phyloP scores from a whole-genome alignment of 2,113 vertebrate genomes.

The Gorsachius goisagi region DNA sequence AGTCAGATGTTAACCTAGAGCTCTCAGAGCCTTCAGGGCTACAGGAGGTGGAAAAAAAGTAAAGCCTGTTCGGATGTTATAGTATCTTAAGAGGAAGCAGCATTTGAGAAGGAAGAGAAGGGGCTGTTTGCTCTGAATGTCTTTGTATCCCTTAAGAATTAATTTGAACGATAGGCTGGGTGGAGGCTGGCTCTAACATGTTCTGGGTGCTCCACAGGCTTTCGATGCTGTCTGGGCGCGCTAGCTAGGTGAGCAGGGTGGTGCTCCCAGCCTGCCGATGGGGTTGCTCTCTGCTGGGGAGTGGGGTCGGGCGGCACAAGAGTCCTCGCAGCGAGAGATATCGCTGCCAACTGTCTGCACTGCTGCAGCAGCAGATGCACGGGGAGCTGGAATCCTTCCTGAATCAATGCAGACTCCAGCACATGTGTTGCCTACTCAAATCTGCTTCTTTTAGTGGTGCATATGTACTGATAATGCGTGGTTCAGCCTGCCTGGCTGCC shows the following conservation, averaged over 20 bases:
- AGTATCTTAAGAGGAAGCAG: neutral
- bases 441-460: neutral
- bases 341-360: neutral
- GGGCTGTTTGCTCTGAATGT: neutral
- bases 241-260: neutral
- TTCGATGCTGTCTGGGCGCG: neutral
- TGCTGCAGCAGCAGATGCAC: neutral
- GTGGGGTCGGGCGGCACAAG: neutral
- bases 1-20: neutral
- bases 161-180: neutral
- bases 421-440: neutral
- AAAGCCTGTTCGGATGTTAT: neutral
- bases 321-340: neutral
- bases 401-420: neutral
- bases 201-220: neutral
- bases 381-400: neutral
- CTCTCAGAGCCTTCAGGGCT: neutral
- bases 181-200: neutral
- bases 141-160: neutral
- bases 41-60: neutral
- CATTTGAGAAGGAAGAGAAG: neutral
- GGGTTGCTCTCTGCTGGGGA: neutral
- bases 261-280: neutral
- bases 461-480: neutral
- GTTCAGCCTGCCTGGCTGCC: neutral